These are phyloP conservation scores for Excalfactoria chinensis DNA, from an alignment of 2,113 vertebrate genomes.

Conservation along the genomic window DNA sequence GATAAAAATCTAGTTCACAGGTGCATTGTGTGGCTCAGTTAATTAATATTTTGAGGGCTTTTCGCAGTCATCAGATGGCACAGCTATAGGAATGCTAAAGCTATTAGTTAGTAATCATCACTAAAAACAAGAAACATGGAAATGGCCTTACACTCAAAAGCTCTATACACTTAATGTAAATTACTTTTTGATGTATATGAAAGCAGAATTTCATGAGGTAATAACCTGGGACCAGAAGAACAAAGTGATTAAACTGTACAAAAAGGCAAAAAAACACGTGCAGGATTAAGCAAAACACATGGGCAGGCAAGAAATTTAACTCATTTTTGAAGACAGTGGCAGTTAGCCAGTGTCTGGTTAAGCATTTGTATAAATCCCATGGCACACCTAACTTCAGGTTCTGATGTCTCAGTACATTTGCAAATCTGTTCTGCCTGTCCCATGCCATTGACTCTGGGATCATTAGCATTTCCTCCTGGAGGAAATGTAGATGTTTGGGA, in stretches of 20 bases:
- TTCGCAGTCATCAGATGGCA: constrained; percentile 34
- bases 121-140: background rate
- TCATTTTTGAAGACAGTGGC: background rate
- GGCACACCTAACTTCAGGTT: background rate
- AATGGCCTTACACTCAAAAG: background rate
- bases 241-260: background rate
- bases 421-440: background rate
- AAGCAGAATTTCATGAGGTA: background rate
- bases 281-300: background rate
- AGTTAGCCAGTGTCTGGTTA: background rate
- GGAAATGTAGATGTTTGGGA: background rate
- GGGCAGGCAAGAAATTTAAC: background rate
- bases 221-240: background rate
- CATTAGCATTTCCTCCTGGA: background rate
- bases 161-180: background rate
- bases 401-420: background rate
- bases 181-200: background rate
- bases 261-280: background rate
- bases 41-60: constrained; percentile 6
- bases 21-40: constrained; percentile 24
- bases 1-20: constrained; percentile 50
- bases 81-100: constrained; percentile 25
- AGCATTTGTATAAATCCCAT: background rate
- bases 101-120: background rate
- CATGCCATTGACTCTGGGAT: background rate